Percentiles rank a stretch among this genome's conserved stretches.
Conservation (phyloP, 2,888 invertebrate genomes). For the Yponomeuta sedellus region DNA sequence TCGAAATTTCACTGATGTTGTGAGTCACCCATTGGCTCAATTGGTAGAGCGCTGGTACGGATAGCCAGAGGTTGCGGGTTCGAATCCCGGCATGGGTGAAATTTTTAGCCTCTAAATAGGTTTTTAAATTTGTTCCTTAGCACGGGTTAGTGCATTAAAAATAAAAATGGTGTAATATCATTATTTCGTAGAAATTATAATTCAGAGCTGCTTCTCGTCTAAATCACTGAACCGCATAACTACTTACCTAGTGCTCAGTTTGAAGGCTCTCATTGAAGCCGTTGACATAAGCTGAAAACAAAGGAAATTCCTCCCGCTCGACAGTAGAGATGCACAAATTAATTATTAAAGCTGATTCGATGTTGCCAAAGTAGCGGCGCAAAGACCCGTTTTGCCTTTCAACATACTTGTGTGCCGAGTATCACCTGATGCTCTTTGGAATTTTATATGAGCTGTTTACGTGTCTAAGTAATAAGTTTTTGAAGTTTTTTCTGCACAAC, state of each 20-base stretch:
- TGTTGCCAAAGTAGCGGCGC: neutral
- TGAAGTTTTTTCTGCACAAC: no score
- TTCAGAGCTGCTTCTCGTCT: neutral
- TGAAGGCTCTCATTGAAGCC: neutral
- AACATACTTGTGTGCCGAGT: neutral
- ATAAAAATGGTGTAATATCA: no score
- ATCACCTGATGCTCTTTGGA: constrained; percentile 8
- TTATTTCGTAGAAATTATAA: neutral
- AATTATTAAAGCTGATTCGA: constrained; percentile 8
- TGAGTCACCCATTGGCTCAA: no score
- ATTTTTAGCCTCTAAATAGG: no score
- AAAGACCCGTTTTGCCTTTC: neutral
- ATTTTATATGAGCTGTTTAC: neutral
- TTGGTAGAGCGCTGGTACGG: no score
- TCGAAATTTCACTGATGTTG: no score
- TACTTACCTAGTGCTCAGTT: constrained; percentile 6
- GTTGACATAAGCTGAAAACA: neutral
- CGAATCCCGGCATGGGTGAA: no score
- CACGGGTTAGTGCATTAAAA: no score
- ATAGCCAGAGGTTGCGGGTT: no score
- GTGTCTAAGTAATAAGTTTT: no score
- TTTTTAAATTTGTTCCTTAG: no score
- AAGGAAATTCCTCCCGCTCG: neutral
- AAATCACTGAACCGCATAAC: neutral
- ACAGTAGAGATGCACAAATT: constrained; percentile 6